Evolutionary conservation across 2,888 invertebrate species (phyloP).

Genomic region (Pyrocoelia pectoralis): DNA sequence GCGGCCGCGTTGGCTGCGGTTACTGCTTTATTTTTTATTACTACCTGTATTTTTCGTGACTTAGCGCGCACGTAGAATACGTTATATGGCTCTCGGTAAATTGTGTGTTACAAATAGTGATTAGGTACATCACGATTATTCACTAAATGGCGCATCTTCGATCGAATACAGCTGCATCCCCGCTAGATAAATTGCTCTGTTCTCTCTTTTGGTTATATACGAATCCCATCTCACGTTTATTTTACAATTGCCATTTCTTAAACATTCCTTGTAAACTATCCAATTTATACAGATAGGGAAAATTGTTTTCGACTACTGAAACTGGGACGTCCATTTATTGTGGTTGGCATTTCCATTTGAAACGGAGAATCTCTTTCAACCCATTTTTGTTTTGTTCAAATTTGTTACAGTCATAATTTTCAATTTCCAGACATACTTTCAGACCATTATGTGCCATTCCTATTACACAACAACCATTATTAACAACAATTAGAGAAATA

Average conservation of each 20-base stretch:
- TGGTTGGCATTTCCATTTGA: constrained; percentile 3
- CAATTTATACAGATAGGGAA: neutral
- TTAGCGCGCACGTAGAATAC: constrained; percentile 44
- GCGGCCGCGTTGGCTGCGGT: constrained; percentile 12
- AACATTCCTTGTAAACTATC: neutral
- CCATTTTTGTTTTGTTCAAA: neutral
- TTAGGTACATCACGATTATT: constrained; percentile 25
- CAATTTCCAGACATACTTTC: too few species aligned
- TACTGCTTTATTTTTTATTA: constrained; percentile 44
- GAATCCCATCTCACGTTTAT: constrained; percentile 6
- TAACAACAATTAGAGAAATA: too few species aligned
- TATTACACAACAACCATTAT: too few species aligned
- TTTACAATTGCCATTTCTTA: constrained; percentile 2
- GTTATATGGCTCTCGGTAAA: constrained; percentile 40
- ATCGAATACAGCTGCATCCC: constrained; percentile 9
- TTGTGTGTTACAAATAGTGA: constrained; percentile 41
- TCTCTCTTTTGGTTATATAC: constrained; percentile 1
- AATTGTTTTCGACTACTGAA: constrained; percentile 5
- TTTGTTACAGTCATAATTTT: too few species aligned
- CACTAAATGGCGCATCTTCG: constrained; percentile 22
- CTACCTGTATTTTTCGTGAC: constrained; percentile 43
- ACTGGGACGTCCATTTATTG: neutral
- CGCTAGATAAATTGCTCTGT: constrained; percentile 12
- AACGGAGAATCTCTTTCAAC: too few species aligned
- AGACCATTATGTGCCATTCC: too few species aligned